Percentiles rank a stretch among this genome's conserved stretches.
phyloP scores from a whole-genome alignment of 2,888 invertebrate genomes.

The Hydraecia micacea region DNA sequence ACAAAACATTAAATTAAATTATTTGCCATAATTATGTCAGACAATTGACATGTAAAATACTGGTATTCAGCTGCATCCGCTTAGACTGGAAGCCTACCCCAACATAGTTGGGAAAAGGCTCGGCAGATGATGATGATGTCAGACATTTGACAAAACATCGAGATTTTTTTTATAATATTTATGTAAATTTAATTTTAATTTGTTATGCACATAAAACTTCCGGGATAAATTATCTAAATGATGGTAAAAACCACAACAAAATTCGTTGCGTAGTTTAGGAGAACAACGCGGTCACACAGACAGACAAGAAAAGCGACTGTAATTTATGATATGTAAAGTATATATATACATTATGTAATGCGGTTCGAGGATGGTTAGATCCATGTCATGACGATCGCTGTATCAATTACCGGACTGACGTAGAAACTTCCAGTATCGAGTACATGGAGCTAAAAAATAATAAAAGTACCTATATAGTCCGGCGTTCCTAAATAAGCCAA shows the following conservation, averaged over 20 bases:
- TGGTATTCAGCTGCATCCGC: no score
- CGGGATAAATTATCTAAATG: background rate
- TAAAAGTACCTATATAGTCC: no score
- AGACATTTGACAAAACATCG: no score
- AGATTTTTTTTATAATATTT: background rate
- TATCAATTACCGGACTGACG: conserved; percentile 29
- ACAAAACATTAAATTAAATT: background rate
- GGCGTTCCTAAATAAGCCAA: no score
- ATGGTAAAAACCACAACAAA: background rate
- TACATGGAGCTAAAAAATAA: background rate
- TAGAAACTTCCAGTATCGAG: conserved; percentile 7
- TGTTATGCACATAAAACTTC: background rate
- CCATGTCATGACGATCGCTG: conserved; percentile 1
- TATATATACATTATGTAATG: conserved; percentile 15
- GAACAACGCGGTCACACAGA: background rate
- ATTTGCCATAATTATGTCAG: background rate
- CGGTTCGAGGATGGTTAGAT: conserved; percentile 18
- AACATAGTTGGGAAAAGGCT: no score
- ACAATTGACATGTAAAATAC: background rate
- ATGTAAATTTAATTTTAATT: background rate
- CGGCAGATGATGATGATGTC: no score
- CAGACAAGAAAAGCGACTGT: background rate
- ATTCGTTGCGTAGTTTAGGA: background rate
- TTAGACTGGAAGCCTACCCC: no score
- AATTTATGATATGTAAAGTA: background rate